Evolutionary conservation across 2,113 vertebrate genomes (phyloP).

Genomic region (Dipodomys merriami): DNA sequence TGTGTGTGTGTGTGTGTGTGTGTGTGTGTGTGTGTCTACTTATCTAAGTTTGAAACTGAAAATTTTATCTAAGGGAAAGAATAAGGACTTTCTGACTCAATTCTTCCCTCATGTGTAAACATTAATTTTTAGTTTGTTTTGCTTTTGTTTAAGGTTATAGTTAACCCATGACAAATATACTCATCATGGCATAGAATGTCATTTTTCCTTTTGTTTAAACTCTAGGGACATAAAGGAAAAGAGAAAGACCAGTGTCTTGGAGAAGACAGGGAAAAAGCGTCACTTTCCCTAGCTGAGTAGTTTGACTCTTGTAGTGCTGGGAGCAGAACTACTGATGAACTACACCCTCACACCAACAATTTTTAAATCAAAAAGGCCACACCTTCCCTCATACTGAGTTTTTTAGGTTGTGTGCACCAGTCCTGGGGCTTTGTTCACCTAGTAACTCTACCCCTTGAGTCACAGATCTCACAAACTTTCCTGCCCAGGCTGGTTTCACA

Average conservation of each 20-base stretch:
- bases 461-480: not conserved
- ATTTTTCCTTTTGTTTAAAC: conserved; percentile 36
- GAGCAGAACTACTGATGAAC: too few species aligned
- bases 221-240: not conserved
- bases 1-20: too few species aligned
- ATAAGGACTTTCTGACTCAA: not conserved
- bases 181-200: not conserved
- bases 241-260: conserved; percentile 8
- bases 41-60: conserved; percentile 33
- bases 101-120: not conserved
- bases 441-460: not conserved
- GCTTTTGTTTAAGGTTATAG: conserved; percentile 13
- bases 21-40: not conserved
- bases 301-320: too few species aligned
- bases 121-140: conserved; percentile 43
- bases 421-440: too few species aligned
- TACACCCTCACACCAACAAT: too few species aligned
- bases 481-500: too few species aligned
- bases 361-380: too few species aligned
- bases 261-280: not conserved
- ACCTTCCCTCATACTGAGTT: too few species aligned
- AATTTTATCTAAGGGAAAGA: not conserved
- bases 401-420: too few species aligned
- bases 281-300: too few species aligned
- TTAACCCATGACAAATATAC: not conserved